Percentiles rank a stretch among this genome's conserved stretches.
phyloP scores from a whole-genome alignment of 2,888 invertebrate species.

The Orchesellides sinensis region DNA sequence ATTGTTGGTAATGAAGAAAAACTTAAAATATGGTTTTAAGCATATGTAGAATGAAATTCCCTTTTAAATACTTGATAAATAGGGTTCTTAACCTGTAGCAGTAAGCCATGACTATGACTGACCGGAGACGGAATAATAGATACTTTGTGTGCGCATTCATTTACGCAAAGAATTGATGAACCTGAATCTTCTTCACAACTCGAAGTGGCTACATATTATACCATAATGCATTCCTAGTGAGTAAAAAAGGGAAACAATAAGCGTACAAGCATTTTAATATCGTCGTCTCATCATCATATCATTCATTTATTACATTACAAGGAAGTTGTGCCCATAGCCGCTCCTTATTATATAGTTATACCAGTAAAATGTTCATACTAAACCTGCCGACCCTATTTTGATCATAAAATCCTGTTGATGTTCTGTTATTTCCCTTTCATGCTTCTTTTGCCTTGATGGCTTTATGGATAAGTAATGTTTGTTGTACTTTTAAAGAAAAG shows the following conservation, averaged over 20 bases:
- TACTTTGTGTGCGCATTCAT: slow-evolving; percentile 17
- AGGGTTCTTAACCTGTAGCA: slow-evolving; percentile 53
- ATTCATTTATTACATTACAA: slow-evolving; percentile 34
- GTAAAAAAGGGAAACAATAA: neutral
- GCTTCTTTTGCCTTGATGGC: slow-evolving; percentile 51
- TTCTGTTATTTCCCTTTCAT: slow-evolving; percentile 56
- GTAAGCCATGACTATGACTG: slow-evolving; percentile 30
- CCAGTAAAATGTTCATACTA: no score
- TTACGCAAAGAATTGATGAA: slow-evolving; percentile 50
- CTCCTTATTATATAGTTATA: neutral
- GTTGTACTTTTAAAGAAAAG: slow-evolving; percentile 42
- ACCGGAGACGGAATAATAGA: slow-evolving; percentile 20
- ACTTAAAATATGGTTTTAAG: no score
- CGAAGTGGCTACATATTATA: no score
- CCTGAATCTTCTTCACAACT: no score
- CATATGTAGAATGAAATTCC: no score
- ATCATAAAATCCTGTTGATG: slow-evolving; percentile 14
- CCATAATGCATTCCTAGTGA: no score
- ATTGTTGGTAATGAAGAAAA: no score
- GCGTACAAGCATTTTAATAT: neutral
- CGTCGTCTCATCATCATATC: slow-evolving; percentile 50
- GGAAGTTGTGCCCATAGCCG: neutral
- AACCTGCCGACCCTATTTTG: slow-evolving; percentile 45
- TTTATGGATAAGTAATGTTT: slow-evolving; percentile 59
- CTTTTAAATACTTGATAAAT: no score